A percentile compares a stretch with the other conserved stretches of the same genome.
Evolutionary conservation across 2,888 invertebrate genomes (phyloP).

Genomic region (Eustalomyia histrio): DNA sequence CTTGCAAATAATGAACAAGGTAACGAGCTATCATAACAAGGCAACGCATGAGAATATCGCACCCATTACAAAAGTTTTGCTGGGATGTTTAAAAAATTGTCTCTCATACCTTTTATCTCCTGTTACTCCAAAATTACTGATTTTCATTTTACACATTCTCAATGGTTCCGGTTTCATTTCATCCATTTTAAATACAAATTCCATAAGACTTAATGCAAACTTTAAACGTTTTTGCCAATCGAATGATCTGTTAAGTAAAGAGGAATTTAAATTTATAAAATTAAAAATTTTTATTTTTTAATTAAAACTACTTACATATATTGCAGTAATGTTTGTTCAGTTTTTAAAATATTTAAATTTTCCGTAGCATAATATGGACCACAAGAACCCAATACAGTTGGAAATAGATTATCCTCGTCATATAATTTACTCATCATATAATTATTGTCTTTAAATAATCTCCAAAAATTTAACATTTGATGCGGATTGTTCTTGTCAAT

Average conservation of each 20-base stretch:
- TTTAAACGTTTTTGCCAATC: conserved; percentile 76
- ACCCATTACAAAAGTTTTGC: too few relatives aligned
- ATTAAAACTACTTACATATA: conserved; percentile 73
- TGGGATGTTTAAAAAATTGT: too few relatives aligned
- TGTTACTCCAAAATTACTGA: conserved; percentile 75
- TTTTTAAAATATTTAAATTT: conserved; percentile 73
- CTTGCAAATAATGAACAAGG: too few relatives aligned
- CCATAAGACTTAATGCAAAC: conserved; percentile 76
- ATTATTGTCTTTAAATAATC: conserved; percentile 78
- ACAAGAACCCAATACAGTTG: conserved; percentile 76
- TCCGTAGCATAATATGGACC: conserved; percentile 78
- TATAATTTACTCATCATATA: conserved; percentile 79
- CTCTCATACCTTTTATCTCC: conserved; percentile 74
- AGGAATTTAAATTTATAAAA: not conserved
- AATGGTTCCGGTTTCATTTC: conserved; percentile 78
- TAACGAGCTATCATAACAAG: too few relatives aligned
- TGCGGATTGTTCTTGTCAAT: conserved; percentile 76
- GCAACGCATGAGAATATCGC: too few relatives aligned
- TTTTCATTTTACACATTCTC: conserved; percentile 76
- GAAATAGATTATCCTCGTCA: conserved; percentile 78
- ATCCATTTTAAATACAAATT: conserved; percentile 76
- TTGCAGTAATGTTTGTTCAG: conserved; percentile 74
- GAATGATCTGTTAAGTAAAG: conserved; percentile 69
- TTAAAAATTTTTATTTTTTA: not conserved
- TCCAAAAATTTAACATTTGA: conserved; percentile 78